A percentile compares a stretch with the other conserved stretches of the same genome.
phyloP scores from a whole-genome alignment of 2,797 vertebrate genomes.

The Sphenopsis melanotis region DNA sequence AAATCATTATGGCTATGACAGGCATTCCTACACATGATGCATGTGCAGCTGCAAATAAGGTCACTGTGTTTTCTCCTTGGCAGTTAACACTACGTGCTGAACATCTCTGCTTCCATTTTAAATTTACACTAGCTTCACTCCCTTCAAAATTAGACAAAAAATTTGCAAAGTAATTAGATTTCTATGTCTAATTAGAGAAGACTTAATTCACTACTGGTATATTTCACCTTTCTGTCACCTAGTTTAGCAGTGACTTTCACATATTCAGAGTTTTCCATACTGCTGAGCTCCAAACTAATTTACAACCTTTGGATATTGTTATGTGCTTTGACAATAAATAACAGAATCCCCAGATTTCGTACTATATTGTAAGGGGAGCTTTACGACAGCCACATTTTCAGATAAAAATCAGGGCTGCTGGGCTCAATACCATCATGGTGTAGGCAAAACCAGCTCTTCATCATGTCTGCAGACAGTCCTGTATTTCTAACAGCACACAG shows the following conservation, averaged over 20 bases:
- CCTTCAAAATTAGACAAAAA: conserved; percentile 33
- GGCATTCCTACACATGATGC: conserved; percentile 67
- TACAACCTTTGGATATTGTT: not conserved
- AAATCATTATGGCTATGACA: conserved; percentile 69
- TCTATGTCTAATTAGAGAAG: conserved; percentile 14
- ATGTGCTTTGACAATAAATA: not conserved
- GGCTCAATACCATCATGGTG: not conserved
- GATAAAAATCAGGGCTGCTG: not conserved
- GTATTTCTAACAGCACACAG: not conserved
- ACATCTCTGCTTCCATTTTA: conserved; percentile 1
- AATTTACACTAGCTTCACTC: not conserved
- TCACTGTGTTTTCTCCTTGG: conserved; percentile 51
- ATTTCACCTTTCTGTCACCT: conserved; percentile 34
- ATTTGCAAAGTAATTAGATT: conserved; percentile 51
- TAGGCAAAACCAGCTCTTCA: not conserved
- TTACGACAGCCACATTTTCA: not conserved
- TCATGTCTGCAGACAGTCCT: rapidly evolving
- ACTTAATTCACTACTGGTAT: conserved; percentile 22
- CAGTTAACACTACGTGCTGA: conserved; percentile 42
- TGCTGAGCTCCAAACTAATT: not conserved
- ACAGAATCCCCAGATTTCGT: not conserved
- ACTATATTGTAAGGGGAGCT: not conserved
- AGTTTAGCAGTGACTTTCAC: not conserved
- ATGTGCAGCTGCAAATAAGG: conserved; percentile 72
- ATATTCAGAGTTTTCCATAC: not conserved